Evolutionary conservation across 2,797 vertebrate genomes (phyloP).

Genomic region (Aeoliscus strigatus): DNA sequence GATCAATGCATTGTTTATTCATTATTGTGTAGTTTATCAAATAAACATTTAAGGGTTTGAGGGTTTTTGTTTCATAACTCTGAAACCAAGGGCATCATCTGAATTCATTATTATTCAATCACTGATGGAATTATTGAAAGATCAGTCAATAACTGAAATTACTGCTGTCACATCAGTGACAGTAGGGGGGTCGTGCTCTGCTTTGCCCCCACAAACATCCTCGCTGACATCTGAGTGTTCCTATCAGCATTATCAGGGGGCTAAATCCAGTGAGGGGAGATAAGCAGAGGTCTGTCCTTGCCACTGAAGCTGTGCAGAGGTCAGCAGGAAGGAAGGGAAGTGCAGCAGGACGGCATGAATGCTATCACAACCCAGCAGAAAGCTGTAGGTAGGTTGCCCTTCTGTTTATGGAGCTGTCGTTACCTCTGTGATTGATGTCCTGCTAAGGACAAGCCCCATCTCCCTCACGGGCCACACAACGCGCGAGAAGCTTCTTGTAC

Average conservation of each 20-base stretch:
- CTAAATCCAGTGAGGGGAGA: constrained; percentile 44
- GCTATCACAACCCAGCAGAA: constrained; percentile 60
- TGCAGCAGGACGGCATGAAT: constrained; percentile 50
- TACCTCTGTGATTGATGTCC: constrained; percentile 53
- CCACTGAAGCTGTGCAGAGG: constrained; percentile 44
- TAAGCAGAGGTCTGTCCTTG: constrained; percentile 50
- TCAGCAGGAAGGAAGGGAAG: constrained; percentile 65
- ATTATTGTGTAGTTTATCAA: too few species aligned
- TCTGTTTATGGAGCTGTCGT: constrained; percentile 55
- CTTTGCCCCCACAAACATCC: constrained; percentile 26
- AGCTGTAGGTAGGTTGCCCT: constrained; percentile 33
- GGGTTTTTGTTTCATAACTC: neutral
- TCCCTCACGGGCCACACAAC: constrained; percentile 23
- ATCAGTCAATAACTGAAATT: too few species aligned
- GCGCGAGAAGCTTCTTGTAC: too few species aligned
- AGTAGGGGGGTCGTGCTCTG: constrained; percentile 8
- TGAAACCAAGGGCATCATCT: neutral
- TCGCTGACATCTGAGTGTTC: constrained; percentile 29
- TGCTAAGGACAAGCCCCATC: constrained; percentile 34
- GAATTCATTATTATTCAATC: too few species aligned
- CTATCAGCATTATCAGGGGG: constrained; percentile 14
- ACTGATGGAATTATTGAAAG: too few species aligned
- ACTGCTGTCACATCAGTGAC: constrained; percentile 17
- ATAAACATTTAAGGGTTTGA: too few species aligned
- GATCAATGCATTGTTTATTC: neutral